Base-by-base conservation (phyloP, 37 sponge, comb jelly and placozoan species). In the Bolinopsis microptera region DNA sequence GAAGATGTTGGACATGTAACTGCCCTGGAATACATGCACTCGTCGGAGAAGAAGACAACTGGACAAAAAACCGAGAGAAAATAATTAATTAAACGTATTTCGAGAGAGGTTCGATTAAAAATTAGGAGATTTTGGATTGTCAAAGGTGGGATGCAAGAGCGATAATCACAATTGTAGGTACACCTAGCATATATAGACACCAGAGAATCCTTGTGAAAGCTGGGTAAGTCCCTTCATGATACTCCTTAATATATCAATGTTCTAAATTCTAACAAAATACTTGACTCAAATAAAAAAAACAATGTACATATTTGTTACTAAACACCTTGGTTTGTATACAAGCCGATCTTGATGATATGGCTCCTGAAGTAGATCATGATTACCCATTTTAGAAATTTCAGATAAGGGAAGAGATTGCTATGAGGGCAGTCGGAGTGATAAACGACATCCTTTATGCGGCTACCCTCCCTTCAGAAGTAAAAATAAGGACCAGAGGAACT, bases 351-450 rank as follows among this genome's bases (percentile, higher is more conserved):
- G n/a, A n/a, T n/a, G n/a, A n/a, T n/a, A n/a, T n/a, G n/a, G n/a
- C n/a, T n/a, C n/a, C n/a, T n/a, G n/a, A n/a, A n/a, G n/a, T n/a
- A n/a, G n/a, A n/a, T n/a, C n/a, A n/a, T n/a, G n/a, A n/a, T n/a
- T n/a, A n/a, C n/a, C n/a, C n/a, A n/a, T n/a, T n/a, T n/a, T n/a
- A n/a, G n/a, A n/a, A n/a, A n/a, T n/a, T n/a, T 24, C 74, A 96
- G 96, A 26, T 97, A 97, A 92, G 94, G 96, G n/a, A 94, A 0
- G 95, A 95, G 38, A 75, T 95, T 0, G 97, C 95, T 76, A 95
- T 95, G 35, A 96, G 97, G 97, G 95, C 97, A 23, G 69, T 93
- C 25, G 97, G 97, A 28, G 95, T 97, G 38, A 92, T 97, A n/a
- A 94, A 93, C 67, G 95, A 95, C 92, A 93, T 95, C 8, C 93